Evolutionary conservation across 2,113 vertebrate genomes (phyloP).

Genomic region (Bagarius yarrelli): DNA sequence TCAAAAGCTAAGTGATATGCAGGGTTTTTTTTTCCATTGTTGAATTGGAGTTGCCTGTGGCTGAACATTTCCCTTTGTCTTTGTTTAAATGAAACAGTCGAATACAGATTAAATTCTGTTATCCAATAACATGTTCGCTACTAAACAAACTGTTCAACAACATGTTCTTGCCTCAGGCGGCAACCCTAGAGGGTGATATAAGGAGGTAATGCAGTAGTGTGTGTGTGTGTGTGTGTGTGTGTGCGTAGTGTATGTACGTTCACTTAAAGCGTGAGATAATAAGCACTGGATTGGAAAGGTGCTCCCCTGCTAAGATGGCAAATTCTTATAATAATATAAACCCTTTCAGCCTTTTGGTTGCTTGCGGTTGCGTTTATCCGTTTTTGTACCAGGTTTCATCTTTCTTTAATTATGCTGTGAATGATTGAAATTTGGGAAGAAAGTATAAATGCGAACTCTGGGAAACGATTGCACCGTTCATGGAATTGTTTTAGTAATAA

Average conservation of each 20-base stretch:
- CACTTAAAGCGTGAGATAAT: background rate
- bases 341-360: background rate
- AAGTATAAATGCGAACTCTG: background rate
- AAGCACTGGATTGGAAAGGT: background rate
- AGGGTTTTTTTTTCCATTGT: conserved; percentile 36
- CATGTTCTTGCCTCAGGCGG: conserved; percentile 33
- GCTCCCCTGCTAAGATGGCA: background rate
- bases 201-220: conserved; percentile 29
- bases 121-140: conserved; percentile 56
- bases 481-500: conserved; percentile 18
- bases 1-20: conserved; percentile 37
- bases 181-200: conserved; percentile 44
- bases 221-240: conserved; percentile 11
- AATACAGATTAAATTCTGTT: conserved; percentile 49
- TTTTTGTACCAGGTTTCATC: conserved; percentile 11
- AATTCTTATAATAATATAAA: conserved; percentile 10
- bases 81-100: conserved; percentile 61
- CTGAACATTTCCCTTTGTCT: conserved; percentile 44
- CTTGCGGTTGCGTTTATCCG: background rate
- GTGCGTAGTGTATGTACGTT: background rate
- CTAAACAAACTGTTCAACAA: conserved; percentile 46
- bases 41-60: conserved; percentile 46
- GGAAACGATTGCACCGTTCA: conserved; percentile 11
- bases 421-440: conserved; percentile 2
- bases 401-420: conserved; percentile 22